Base-by-base conservation (phyloP, 2,113 vertebrate species). In the Dendropsophus ebraccatus region DNA sequence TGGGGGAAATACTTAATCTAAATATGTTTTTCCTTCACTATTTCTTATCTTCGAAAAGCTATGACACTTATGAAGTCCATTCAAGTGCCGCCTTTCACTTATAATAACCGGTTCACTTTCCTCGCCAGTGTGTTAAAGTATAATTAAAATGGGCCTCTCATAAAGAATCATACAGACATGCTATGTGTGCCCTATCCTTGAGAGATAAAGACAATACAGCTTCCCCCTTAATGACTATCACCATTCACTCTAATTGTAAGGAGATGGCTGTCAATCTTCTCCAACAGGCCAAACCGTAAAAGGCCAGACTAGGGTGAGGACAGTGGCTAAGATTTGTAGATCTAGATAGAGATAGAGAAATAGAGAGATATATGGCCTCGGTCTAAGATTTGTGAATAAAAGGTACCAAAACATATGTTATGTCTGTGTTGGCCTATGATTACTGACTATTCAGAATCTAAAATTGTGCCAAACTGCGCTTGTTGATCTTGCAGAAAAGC, bases 21-120 rank as follows among this genome's bases (percentile, higher is more conserved):
- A 41, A 70, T 70, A 35, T 69, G 67, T 10, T 70, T 70, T 19
- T 35, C 30, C 30, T 69, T 32, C 9, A 6, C 28, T 1, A 17
- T 69, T 32, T 69, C 67, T 70, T 21, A 70, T 41, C 67, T 70
- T 21, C 1, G 19, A 41, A 25, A 37, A 23, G 67, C 67, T 37
- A 23, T 23, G 35, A 70, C 65, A 69, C 30, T 69, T 69, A 69
- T 69, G 65, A 69, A 69, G 65, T 35, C 32, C 65, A 69, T 35
- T 69, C 30, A 35, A 67, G 62, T 67, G 56, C 56, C 0, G 54
- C 54, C 14, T 56, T 14, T 65, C 23, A 65, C 41, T 65, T 28
- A 12, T 65, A 65, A 65, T 65, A 65, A 28, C 60, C 60, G 14
- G 28, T 28, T 32, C 62, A 5, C 62, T 35, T 30, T 65, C 30